phyloP scores from a whole-genome alignment of 1,140 invertebrate species.

The Linepithema humile region DNA sequence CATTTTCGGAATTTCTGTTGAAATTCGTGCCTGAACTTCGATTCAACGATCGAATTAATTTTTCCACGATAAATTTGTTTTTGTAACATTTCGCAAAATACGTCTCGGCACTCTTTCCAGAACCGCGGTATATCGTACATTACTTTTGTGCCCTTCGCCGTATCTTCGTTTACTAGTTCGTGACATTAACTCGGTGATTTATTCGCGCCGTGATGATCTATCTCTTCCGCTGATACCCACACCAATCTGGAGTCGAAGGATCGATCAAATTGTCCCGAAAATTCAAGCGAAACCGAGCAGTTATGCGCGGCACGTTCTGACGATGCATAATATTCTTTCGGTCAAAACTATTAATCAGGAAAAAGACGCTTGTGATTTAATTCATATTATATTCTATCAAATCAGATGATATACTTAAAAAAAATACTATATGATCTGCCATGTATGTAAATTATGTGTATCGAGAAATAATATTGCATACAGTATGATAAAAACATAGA shows the following conservation, averaged over 20 bases:
- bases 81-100: constrained; percentile 5
- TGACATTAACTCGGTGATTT: constrained; percentile 49
- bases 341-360: not conserved
- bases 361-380: not conserved
- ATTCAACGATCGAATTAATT: not conserved
- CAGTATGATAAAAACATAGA: not conserved
- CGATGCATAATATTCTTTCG: not conserved
- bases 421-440: not conserved
- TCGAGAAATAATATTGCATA: not conserved
- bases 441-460: not conserved
- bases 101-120: not conserved
- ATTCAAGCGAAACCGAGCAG: not conserved
- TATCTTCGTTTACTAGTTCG: constrained; percentile 33
- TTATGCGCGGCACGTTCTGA: not conserved
- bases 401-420: not conserved
- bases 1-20: constrained; percentile 26
- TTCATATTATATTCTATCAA: not conserved
- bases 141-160: not conserved
- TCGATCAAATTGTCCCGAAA: constrained; percentile 11
- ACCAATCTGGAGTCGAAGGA: not conserved
- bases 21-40: not conserved
- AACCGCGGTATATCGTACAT: not conserved
- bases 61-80: not conserved
- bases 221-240: constrained; percentile 11
- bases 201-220: constrained; percentile 14